A percentile compares a stretch with the other conserved stretches of the same genome.
These are phyloP conservation scores for Octonoba sinensis DNA, from an alignment of 2,888 invertebrate species.

Conservation along the genomic window DNA sequence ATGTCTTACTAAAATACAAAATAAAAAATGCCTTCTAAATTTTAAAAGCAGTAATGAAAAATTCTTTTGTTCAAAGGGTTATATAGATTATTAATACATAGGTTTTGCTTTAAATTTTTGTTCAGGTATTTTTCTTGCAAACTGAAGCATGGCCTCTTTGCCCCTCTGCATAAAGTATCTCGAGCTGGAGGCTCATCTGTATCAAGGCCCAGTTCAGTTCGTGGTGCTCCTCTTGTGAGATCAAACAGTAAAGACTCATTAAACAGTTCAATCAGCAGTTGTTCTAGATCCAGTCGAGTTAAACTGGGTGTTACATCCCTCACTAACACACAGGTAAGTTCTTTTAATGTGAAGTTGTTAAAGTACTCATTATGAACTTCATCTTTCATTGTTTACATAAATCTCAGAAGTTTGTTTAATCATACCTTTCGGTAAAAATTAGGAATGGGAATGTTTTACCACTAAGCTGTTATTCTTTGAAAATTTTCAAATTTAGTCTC, in stretches of 20 bases:
- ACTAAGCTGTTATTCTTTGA: too few relatives aligned
- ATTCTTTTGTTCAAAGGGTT: too few relatives aligned
- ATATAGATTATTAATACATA: too few relatives aligned
- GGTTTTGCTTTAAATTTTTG: not conserved
- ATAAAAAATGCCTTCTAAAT: too few relatives aligned
- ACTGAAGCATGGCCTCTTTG: slow-evolving; percentile 92
- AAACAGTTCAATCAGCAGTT: slow-evolving; percentile 58
- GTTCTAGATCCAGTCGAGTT: slow-evolving; percentile 57
- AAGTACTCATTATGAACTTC: too few relatives aligned
- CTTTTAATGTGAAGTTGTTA: not conserved
- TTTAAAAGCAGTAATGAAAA: too few relatives aligned
- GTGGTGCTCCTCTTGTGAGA: slow-evolving; percentile 42
- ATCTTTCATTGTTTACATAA: too few relatives aligned
- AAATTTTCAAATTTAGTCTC: too few relatives aligned
- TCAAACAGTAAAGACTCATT: slow-evolving; percentile 51
- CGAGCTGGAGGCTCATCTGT: slow-evolving; percentile 32
- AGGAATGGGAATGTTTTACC: too few relatives aligned
- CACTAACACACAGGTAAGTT: slow-evolving; percentile 49
- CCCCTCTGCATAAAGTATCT: slow-evolving; percentile 87
- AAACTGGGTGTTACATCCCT: slow-evolving; percentile 65
- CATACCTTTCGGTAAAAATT: too few relatives aligned
- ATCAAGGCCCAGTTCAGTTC: slow-evolving; percentile 10
- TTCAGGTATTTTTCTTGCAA: slow-evolving; percentile 90
- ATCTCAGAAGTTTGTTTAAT: too few relatives aligned
- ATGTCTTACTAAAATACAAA: too few relatives aligned